Base-by-base conservation (phyloP, 2,797 vertebrate genomes). In the Neopelma chrysocephalum region DNA sequence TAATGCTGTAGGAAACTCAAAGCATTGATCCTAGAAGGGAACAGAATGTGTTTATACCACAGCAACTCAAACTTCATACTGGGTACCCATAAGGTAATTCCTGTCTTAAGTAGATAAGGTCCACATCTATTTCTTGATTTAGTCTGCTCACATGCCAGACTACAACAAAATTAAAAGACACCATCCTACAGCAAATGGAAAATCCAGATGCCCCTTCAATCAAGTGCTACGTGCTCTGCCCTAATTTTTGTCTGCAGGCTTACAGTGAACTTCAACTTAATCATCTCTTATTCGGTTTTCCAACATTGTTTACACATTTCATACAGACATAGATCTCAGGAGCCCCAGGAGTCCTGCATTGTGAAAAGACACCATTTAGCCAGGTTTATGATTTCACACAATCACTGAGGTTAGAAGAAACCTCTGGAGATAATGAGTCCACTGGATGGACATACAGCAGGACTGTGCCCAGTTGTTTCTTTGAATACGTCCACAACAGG, bases 21-120 rank as follows among this genome's bases (percentile, higher is more conserved):
- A 82, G n/a, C 57, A 89, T 53, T 40, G 40, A 89, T 90, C 34
- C 26, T 87, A 70, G 47, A 94, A 73, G 17, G 10, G 47, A 86
- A 78, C 12, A 93, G 48, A 64, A 70, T 21, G 29, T 32, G 22
- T 36, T 93, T 69, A 82, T 62, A 82, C 19, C 38, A 78, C 40
- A 91, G 64, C 32, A 68, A 87, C 36, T 87, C 53, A 15, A 43
- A 77, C 38, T 87, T 73, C 26, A 65, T 71, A 92, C 36, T 64
- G 53, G 43, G 34, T 48, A 68, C 22, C 14, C 12, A 32, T 32
- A 93, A 80, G 31, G 19, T 73, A 64, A 70, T 53, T 70, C 26
- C 56, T 53, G 11, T 68, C 29, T 57, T 53, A 40, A 22, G n/a
- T 4, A 76, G 26, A 45, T 6, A 25, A 72, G 7, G 15, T 69